phyloP scores from a whole-genome alignment of 2,113 vertebrate species.

The Raja brachyura region DNA sequence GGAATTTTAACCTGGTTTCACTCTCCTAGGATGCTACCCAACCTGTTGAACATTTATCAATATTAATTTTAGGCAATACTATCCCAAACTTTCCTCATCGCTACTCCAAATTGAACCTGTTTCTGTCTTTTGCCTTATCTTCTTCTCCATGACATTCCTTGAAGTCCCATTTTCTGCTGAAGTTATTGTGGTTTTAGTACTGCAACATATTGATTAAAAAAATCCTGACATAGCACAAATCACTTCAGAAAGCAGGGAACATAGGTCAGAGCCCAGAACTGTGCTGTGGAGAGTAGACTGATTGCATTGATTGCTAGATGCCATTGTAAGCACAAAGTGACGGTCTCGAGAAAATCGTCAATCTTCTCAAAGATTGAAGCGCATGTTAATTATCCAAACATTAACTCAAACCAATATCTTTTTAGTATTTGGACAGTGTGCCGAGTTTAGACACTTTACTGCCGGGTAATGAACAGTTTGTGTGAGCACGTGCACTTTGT shows the following conservation, averaged over 20 bases:
- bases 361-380: not conserved
- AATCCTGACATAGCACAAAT: not conserved
- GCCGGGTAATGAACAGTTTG: not conserved
- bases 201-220: not conserved
- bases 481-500: not conserved
- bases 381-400: not conserved
- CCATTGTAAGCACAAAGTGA: not conserved
- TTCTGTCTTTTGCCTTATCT: not conserved
- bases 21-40: too few relatives aligned
- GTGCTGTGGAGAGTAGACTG: not conserved
- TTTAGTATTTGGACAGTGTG: not conserved
- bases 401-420: not conserved
- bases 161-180: not conserved
- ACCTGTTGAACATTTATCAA: too few relatives aligned
- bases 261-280: not conserved
- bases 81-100: not conserved
- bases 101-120: not conserved
- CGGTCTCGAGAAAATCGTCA: not conserved
- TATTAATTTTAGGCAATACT: not conserved
- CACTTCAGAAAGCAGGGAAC: not conserved
- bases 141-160: not conserved
- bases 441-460: not conserved
- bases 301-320: not conserved
- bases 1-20: too few relatives aligned
- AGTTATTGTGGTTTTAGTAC: not conserved